phyloP scores from a whole-genome alignment of 2,888 invertebrate species.

The Tipula helvola region DNA sequence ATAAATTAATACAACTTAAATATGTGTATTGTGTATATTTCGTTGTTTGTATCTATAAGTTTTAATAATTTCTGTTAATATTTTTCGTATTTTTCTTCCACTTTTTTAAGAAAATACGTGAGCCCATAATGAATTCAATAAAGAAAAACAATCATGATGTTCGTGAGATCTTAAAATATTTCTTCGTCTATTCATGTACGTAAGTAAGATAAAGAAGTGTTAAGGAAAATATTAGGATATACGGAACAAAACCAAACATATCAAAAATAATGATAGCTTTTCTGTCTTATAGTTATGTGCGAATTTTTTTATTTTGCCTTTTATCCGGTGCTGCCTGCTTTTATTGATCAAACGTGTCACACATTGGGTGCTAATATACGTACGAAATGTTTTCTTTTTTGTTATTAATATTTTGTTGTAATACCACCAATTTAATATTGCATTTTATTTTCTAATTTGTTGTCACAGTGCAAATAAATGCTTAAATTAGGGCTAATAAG shows the following conservation, averaged over 20 bases:
- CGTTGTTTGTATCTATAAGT: neutral
- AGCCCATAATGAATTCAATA: neutral
- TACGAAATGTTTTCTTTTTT: neutral
- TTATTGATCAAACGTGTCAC: neutral
- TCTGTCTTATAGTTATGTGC: neutral
- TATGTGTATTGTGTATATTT: neutral
- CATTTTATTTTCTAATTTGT: neutral
- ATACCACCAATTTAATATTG: neutral
- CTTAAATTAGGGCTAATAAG: neutral
- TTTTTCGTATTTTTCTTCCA: neutral
- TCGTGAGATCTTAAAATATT: neutral
- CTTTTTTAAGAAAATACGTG: neutral
- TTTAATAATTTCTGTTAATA: neutral
- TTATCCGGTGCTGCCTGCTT: neutral
- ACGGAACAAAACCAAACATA: neutral
- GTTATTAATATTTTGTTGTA: neutral
- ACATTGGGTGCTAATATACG: slow-evolving; percentile 4
- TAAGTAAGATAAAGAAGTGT: neutral
- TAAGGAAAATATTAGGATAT: neutral
- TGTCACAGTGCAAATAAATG: neutral
- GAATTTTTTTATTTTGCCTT: neutral
- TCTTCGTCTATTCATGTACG: neutral
- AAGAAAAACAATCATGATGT: neutral
- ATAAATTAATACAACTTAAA: neutral
- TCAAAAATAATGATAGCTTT: neutral